A percentile compares a stretch with the other conserved stretches of the same genome.
Evolutionary conservation across 2,113 vertebrate genomes (phyloP).

Genomic region (Eretmochelys imbricata): DNA sequence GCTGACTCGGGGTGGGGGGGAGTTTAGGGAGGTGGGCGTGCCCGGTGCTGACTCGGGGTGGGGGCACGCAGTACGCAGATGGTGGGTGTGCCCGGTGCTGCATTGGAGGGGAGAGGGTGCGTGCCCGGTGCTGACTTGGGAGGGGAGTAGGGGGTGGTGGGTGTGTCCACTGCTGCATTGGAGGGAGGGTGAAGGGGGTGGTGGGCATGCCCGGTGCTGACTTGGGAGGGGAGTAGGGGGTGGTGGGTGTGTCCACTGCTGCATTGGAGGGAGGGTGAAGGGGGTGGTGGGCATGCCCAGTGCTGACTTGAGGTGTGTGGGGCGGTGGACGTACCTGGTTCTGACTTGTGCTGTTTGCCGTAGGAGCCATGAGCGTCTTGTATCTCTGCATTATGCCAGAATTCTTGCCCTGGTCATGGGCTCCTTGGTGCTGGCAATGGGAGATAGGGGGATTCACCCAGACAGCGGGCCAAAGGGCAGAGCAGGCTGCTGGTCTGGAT

Average conservation of each 20-base stretch:
- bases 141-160: too few species aligned
- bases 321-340: not conserved
- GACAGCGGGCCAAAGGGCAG: too few species aligned
- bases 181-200: too few species aligned
- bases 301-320: not conserved
- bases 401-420: not conserved
- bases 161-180: too few species aligned
- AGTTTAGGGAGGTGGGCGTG: too few species aligned
- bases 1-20: too few species aligned
- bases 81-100: too few species aligned
- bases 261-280: too few species aligned
- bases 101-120: too few species aligned
- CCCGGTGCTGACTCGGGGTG: too few species aligned
- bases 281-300: not conserved
- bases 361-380: not conserved
- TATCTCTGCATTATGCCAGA: not conserved
- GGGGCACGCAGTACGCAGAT: too few species aligned
- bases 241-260: too few species aligned
- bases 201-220: not conserved
- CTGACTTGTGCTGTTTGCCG: not conserved
- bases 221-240: accelerated
- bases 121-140: not conserved
- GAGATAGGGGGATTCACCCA: not conserved
- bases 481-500: not conserved
- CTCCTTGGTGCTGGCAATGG: not conserved